These are phyloP conservation scores for Dreissena polymorpha DNA, from an alignment of 1,140 invertebrate genomes.

Conservation along the genomic window DNA sequence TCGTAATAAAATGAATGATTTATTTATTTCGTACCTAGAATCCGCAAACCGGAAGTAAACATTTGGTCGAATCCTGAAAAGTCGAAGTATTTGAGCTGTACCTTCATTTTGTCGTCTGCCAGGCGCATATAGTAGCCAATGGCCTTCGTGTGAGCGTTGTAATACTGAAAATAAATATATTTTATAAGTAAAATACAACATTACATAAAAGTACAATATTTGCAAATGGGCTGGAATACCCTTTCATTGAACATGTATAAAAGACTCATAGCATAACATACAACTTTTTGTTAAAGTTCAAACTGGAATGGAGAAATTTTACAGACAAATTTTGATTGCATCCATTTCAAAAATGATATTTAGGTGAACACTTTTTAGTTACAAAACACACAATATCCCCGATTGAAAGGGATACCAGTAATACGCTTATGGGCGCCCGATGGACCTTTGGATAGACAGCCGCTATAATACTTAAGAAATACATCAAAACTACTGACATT, in stretches of 20 bases:
- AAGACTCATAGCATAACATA: not conserved
- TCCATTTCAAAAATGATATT: not conserved
- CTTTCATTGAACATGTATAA: not conserved
- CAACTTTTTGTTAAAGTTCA: not conserved
- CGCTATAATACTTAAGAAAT: too few species aligned
- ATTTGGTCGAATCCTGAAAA: constrained; percentile 19
- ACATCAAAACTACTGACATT: too few species aligned
- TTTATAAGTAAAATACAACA: not conserved
- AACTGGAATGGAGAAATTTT: not conserved
- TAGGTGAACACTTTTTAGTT: too few species aligned
- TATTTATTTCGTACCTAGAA: not conserved
- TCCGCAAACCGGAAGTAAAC: not conserved
- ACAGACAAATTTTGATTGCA: not conserved
- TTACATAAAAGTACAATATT: not conserved
- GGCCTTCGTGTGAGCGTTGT: constrained; percentile 29
- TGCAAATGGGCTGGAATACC: not conserved
- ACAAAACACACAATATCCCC: too few species aligned
- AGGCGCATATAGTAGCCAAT: constrained; percentile 26
- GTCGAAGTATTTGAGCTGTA: constrained; percentile 27
- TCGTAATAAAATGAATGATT: not conserved
- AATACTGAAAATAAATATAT: constrained; percentile 19
- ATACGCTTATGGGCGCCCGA: too few species aligned
- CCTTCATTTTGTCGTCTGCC: constrained; percentile 2
- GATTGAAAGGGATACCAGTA: too few species aligned
- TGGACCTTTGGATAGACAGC: too few species aligned